These are phyloP conservation scores for Halictus rubicundus DNA, from an alignment of 1,140 invertebrate genomes.

Conservation along the genomic window DNA sequence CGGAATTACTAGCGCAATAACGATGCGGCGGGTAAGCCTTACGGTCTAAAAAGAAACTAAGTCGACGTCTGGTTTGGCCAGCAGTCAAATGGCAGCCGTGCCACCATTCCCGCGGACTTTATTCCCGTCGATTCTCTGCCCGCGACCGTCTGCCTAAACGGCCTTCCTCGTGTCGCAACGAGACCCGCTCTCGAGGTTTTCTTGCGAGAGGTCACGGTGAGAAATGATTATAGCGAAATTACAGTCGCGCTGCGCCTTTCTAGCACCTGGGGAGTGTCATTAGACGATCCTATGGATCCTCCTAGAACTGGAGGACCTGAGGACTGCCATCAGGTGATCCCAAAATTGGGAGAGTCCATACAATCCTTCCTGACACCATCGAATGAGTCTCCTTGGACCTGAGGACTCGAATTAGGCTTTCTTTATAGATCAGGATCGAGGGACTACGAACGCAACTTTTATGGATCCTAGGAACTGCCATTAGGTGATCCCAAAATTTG, in stretches of 20 bases:
- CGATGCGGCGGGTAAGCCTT: slow-evolving; percentile 47
- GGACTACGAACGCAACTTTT: too few species aligned
- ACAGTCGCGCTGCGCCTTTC: too few species aligned
- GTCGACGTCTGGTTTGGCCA: slow-evolving; percentile 50
- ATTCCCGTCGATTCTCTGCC: slow-evolving; percentile 30
- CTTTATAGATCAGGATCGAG: too few species aligned
- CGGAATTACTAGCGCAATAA: slow-evolving; percentile 59
- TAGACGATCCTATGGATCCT: background rate
- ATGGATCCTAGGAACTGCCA: too few species aligned
- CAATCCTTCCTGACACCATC: too few species aligned
- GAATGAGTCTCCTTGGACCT: too few species aligned
- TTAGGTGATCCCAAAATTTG: too few species aligned
- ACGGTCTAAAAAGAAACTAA: slow-evolving; percentile 63
- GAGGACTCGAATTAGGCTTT: too few species aligned
- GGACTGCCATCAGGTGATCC: too few species aligned
- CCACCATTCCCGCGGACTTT: slow-evolving; percentile 34
- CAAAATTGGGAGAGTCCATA: too few species aligned
- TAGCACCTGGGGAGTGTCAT: background rate
- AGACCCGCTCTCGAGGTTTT: background rate
- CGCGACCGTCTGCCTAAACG: background rate
- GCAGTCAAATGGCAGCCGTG: slow-evolving; percentile 53
- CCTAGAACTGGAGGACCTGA: too few species aligned
- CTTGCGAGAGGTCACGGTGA: background rate
- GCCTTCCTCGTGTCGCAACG: slow-evolving; percentile 20
- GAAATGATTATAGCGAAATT: slow-evolving; percentile 1